A percentile compares a stretch with the other conserved stretches of the same genome.
phyloP scores from a whole-genome alignment of 2,113 vertebrate genomes.

The Polyodon spathula region DNA sequence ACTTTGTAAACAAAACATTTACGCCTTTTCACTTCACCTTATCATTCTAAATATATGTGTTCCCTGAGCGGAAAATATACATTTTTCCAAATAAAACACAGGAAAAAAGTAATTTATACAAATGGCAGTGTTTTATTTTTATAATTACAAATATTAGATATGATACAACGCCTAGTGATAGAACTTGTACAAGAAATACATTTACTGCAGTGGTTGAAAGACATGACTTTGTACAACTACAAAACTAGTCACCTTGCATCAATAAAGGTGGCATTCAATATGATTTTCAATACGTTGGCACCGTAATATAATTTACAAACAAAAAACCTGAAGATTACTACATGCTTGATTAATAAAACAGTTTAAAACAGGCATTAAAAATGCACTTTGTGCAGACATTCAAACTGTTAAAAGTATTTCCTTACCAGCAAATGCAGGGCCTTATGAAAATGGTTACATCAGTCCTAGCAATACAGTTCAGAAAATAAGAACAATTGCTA shows the following conservation, averaged over 20 bases:
- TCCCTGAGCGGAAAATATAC: no score
- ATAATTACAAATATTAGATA: conserved; percentile 70
- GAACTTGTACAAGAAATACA: conserved; percentile 65
- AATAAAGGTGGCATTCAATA: conserved; percentile 49
- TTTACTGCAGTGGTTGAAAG: conserved; percentile 66
- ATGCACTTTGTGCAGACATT: conserved; percentile 66
- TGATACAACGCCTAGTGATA: conserved; percentile 68
- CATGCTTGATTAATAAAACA: conserved; percentile 57
- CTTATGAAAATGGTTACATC: conserved; percentile 25
- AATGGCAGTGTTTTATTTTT: conserved; percentile 69
- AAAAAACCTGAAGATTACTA: conserved; percentile 53
- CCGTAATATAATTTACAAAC: conserved; percentile 49
- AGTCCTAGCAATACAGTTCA: conserved; percentile 9
- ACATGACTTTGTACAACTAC: conserved; percentile 53
- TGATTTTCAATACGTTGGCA: conserved; percentile 46
- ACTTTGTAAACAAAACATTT: no score
- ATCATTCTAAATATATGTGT: no score
- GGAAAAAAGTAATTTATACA: conserved; percentile 39
- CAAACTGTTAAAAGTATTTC: conserved; percentile 51
- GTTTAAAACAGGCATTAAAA: conserved; percentile 58
- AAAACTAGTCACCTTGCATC: conserved; percentile 43
- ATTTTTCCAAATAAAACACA: not conserved
- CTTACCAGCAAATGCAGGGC: conserved; percentile 32
- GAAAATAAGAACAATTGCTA: conserved; percentile 25
- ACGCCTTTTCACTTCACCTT: no score